These are phyloP conservation scores for Syritta pipiens DNA, from an alignment of 2,888 invertebrate genomes.

Conservation along the genomic window DNA sequence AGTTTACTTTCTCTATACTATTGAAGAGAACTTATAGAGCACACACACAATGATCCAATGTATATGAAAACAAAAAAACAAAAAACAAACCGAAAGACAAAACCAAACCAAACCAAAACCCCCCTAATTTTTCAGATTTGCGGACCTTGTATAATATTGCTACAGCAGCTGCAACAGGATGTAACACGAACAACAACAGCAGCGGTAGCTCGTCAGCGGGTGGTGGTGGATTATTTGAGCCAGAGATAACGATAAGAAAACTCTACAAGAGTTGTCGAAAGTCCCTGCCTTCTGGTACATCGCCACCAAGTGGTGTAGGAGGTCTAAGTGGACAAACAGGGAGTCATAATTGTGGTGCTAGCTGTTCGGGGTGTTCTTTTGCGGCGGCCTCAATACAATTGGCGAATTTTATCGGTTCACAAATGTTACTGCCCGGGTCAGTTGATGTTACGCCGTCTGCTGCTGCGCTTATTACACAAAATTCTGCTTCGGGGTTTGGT, in stretches of 20 bases:
- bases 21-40: conserved; percentile 17
- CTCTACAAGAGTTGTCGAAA: conserved; percentile 77
- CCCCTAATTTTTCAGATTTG: conserved; percentile 79
- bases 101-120: conserved; percentile 74
- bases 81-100: conserved; percentile 64
- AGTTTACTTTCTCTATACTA: conserved; percentile 35
- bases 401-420: conserved; percentile 76
- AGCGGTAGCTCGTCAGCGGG: conserved; percentile 13
- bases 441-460: conserved; percentile 47
- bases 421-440: conserved; percentile 74
- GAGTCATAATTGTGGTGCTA: conserved; percentile 73
- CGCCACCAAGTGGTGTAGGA: conserved; percentile 47
- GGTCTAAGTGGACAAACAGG: conserved; percentile 22
- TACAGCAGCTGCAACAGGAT: conserved; percentile 76
- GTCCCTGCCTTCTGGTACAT: conserved; percentile 53
- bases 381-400: conserved; percentile 76
- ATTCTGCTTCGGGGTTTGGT: conserved; percentile 41
- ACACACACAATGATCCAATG: no score
- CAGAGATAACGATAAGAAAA: conserved; percentile 78
- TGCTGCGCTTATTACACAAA: not conserved
- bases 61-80: conserved; percentile 29
- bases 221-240: conserved; percentile 74
- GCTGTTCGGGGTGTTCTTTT: conserved; percentile 70
- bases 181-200: conserved; percentile 25
- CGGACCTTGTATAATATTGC: conserved; percentile 79